A percentile compares a stretch with the other conserved stretches of the same genome.
Conservation (phyloP, 2,113 vertebrate genomes). For the Lethenteron camtschaticum region DNA sequence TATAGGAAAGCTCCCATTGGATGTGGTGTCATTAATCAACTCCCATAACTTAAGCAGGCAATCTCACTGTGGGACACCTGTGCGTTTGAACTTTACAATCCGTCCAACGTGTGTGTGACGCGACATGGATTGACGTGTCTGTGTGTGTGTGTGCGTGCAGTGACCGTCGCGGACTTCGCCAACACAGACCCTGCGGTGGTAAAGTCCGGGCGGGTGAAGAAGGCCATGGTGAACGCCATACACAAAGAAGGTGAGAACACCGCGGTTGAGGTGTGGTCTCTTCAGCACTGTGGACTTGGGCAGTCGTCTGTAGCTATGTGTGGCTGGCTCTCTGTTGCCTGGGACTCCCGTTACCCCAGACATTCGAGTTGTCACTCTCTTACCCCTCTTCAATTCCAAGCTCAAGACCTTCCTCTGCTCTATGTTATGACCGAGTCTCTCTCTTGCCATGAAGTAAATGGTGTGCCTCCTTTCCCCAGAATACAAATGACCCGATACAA, state of each 20-base stretch:
- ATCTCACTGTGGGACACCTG: too few relatives aligned
- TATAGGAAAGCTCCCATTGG: too few relatives aligned
- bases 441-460: neutral
- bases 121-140: neutral
- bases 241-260: slow-evolving; percentile 61
- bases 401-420: neutral
- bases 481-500: too few relatives aligned
- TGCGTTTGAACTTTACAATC: too few relatives aligned
- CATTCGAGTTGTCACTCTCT: neutral
- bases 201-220: slow-evolving; percentile 72
- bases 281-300: neutral
- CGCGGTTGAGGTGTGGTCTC: neutral
- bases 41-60: too few relatives aligned
- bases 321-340: too few relatives aligned
- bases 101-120: too few relatives aligned
- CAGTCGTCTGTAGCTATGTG: neutral
- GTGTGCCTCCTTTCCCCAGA: too few relatives aligned
- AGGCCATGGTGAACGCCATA: slow-evolving; percentile 71
- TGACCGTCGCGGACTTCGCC: slow-evolving; percentile 84
- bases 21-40: too few relatives aligned
- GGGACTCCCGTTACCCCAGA: neutral
- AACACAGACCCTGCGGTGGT: slow-evolving; percentile 80
- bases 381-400: neutral
- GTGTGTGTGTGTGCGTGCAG: slow-evolving; percentile 22
- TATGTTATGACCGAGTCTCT: neutral